Percentiles rank a stretch among this genome's conserved stretches.
These are phyloP conservation scores for Atherix ibis DNA, from an alignment of 2,888 invertebrate species.

Conservation along the genomic window DNA sequence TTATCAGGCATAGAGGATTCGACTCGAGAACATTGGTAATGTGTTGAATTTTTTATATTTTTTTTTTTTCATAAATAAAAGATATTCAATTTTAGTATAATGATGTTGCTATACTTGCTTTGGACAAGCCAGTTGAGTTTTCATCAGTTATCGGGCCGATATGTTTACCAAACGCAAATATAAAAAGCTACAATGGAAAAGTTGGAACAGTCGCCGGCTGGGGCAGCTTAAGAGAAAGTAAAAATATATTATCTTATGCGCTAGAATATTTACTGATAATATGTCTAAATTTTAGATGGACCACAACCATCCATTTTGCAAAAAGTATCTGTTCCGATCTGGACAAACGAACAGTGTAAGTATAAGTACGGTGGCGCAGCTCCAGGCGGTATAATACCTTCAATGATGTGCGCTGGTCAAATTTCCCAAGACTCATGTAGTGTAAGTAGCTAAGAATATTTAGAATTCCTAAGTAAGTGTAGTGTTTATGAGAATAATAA, in stretches of 20 bases:
- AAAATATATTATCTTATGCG: slow-evolving; percentile 17
- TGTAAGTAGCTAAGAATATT: slow-evolving; percentile 40
- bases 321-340: slow-evolving; percentile 70
- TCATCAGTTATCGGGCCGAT: slow-evolving; percentile 58
- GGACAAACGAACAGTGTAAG: slow-evolving; percentile 64
- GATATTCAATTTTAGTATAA: slow-evolving; percentile 43
- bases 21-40: slow-evolving; percentile 66
- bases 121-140: slow-evolving; percentile 61
- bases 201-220: slow-evolving; percentile 74
- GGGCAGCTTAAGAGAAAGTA: slow-evolving; percentile 70
- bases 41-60: slow-evolving; percentile 10
- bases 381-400: slow-evolving; percentile 74
- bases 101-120: slow-evolving; percentile 64
- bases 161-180: slow-evolving; percentile 46
- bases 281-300: slow-evolving; percentile 41
- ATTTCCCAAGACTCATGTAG: slow-evolving; percentile 77
- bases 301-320: slow-evolving; percentile 67
- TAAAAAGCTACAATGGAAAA: slow-evolving; percentile 48
- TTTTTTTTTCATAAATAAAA: background rate
- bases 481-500: no score
- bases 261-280: background rate
- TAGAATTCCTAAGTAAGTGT: slow-evolving; percentile 5
- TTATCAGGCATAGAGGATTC: slow-evolving; percentile 73
- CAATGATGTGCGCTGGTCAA: slow-evolving; percentile 77
- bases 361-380: slow-evolving; percentile 68